Evolutionary conservation across 2,113 vertebrate species (phyloP).

Genomic region (Bungarus multicinctus): DNA sequence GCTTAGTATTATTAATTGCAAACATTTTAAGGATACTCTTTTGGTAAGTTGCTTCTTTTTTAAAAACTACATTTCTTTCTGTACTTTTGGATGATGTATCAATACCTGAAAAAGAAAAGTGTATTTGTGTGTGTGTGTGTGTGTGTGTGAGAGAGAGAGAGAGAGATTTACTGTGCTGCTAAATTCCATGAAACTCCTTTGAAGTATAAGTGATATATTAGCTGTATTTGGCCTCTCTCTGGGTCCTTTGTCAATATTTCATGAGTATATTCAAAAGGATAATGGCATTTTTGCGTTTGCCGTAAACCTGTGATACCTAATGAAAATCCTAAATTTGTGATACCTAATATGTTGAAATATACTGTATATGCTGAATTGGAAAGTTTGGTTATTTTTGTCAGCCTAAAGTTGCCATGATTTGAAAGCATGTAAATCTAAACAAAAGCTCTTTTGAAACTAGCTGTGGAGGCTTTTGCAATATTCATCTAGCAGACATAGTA

Average conservation of each 20-base stretch:
- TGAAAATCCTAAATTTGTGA: neutral
- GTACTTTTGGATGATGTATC: neutral
- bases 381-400: neutral
- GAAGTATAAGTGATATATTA: neutral
- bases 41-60: constrained; percentile 72
- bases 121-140: neutral
- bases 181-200: rapidly evolving
- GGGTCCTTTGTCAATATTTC: neutral
- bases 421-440: neutral
- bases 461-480: neutral
- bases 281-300: neutral
- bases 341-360: neutral
- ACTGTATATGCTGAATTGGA: neutral
- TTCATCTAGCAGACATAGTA: neutral
- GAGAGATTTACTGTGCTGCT: rapidly evolving
- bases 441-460: neutral
- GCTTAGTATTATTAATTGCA: constrained; percentile 88
- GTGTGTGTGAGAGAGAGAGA: no score
- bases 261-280: neutral
- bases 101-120: neutral
- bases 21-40: constrained; percentile 95
- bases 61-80: rapidly evolving
- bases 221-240: neutral
- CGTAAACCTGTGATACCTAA: neutral
- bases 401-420: neutral